These are phyloP conservation scores for Odocoileus virginianus DNA, from an alignment of 2,113 vertebrate genomes.

Conservation along the genomic window DNA sequence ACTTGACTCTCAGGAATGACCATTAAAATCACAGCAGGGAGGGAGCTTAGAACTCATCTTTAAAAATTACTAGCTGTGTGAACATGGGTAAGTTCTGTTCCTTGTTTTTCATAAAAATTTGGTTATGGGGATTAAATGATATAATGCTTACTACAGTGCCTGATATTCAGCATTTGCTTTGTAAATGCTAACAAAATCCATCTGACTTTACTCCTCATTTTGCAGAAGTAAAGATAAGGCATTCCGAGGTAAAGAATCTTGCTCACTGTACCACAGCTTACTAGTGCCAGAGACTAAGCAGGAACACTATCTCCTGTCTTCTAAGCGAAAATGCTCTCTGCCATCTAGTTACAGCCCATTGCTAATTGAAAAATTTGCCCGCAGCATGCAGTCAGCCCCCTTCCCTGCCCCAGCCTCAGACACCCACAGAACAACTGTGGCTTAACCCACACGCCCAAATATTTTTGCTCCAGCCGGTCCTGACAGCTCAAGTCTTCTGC, in stretches of 20 bases:
- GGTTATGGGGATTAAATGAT: background rate
- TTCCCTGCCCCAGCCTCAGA: background rate
- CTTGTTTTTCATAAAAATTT: background rate
- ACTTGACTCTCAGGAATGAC: background rate
- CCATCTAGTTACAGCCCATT: background rate
- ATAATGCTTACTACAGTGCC: background rate
- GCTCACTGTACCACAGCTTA: background rate
- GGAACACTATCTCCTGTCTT: background rate
- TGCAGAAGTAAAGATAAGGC: background rate
- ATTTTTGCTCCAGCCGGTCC: background rate
- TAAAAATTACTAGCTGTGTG: background rate
- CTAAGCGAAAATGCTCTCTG: background rate
- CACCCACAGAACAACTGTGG: background rate
- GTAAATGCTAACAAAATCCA: background rate
- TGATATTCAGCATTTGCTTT: background rate
- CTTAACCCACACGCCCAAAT: background rate
- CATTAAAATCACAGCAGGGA: background rate
- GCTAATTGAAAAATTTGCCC: background rate
- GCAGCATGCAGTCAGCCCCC: too few relatives aligned
- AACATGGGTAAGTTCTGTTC: background rate
- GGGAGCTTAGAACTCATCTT: background rate
- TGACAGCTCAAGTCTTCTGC: constrained; percentile 35
- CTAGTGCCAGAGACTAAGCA: background rate
- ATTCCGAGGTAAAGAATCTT: background rate
- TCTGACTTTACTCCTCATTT: background rate